Evolutionary conservation across 2,113 vertebrate species (phyloP), one percentile per base, ranked within the genome.

Genomic region (Mirounga angustirostris): DNA sequence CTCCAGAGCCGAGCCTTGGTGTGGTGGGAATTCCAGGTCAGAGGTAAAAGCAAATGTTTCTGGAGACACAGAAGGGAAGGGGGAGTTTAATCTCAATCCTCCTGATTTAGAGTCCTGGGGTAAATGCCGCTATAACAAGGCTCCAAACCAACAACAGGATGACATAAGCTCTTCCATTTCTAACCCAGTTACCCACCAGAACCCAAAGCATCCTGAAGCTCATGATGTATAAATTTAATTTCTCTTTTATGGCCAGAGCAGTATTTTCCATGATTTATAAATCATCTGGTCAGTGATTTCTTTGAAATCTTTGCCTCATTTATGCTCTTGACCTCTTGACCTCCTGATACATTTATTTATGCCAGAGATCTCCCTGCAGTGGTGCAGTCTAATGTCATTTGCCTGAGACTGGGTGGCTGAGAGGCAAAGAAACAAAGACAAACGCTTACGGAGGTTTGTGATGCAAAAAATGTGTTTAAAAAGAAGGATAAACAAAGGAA

Each of bases 301-400:
- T 98, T 98, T 98, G 98, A 98, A 98, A 98, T 98, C 92, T 98
- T 98, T 98, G 97, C 89, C 95, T 98, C 98, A 97, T 98, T 98
- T 98, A 84, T 96, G 97, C 85, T 98, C 94, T 80, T 78, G 98
- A 98, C 96, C 98, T 98, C 4, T 0, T 97, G 96, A 97, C 98
- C 96, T 97, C 96, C 82, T 81, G 92, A 97, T 99, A 98, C 98
- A 98, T 98, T 99, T 97, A 96, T 98, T 98, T 98, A 98, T 96
- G 98, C 95, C 98, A 98, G 97, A 98, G 97, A 95, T 98, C 95
- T 96, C 97, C 97, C 98, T 81, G 95, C 95, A 40, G 94, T 67
- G 91, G 95, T 91, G 86, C 89, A 13, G 0, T 95, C 98, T 98
- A 97, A 95, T 98, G 97, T 96, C 97, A 95, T 97, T 95, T 98